phyloP scores from a whole-genome alignment of 2,113 vertebrate genomes.

The Naja naja region DNA sequence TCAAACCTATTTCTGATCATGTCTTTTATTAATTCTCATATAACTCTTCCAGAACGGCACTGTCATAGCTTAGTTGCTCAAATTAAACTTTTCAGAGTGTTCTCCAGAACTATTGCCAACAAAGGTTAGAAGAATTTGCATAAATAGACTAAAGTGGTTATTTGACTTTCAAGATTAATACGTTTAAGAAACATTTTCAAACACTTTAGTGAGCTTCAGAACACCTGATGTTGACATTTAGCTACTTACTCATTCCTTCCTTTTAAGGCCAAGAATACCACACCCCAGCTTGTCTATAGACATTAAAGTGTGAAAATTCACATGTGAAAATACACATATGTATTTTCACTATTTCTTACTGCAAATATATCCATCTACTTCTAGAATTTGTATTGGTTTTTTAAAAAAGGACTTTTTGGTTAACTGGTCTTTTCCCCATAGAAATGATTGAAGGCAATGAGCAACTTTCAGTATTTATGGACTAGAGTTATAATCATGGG shows the following conservation, averaged over 20 bases:
- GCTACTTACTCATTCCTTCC: not conserved
- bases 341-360: not conserved
- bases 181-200: conserved; percentile 8
- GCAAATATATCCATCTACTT: not conserved
- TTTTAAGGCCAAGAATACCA: not conserved
- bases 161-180: conserved; percentile 36
- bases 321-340: not conserved
- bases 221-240: not conserved
- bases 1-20: conserved; percentile 31
- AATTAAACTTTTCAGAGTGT: conserved; percentile 27
- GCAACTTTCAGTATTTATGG: not conserved
- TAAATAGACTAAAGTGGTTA: conserved; percentile 18
- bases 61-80: conserved; percentile 16
- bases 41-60: conserved; percentile 1
- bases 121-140: conserved; percentile 43
- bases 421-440: not conserved
- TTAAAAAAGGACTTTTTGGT: not conserved
- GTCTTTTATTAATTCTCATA: conserved; percentile 28
- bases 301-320: not conserved
- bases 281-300: not conserved
- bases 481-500: not conserved
- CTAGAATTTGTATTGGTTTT: not conserved
- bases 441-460: not conserved
- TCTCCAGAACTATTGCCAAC: conserved; percentile 20
- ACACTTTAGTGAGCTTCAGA: not conserved